These are phyloP conservation scores for Campaea margaritaria DNA, from an alignment of 2,888 invertebrate genomes.

Conservation along the genomic window DNA sequence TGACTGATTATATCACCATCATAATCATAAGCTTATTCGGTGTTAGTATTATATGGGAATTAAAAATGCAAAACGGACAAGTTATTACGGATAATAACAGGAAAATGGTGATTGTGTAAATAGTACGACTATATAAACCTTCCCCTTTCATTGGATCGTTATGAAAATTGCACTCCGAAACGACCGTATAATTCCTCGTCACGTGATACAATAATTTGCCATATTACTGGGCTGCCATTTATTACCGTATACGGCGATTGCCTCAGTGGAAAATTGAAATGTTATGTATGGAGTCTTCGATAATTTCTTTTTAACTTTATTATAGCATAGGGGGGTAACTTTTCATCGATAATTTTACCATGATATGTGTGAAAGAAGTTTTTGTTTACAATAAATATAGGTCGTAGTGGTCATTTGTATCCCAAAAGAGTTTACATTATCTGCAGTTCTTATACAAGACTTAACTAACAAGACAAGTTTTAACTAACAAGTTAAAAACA, in stretches of 20 bases:
- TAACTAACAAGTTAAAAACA: too few relatives aligned
- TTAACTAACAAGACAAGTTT: too few relatives aligned
- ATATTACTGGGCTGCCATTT: conserved; percentile 44
- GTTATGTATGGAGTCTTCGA: conserved; percentile 20
- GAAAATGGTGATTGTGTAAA: conserved; percentile 1
- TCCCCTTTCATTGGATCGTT: conserved; percentile 56
- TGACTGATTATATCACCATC: too few relatives aligned
- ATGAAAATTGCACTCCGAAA: conserved; percentile 59
- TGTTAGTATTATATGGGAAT: not conserved
- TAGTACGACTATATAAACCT: conserved; percentile 18
- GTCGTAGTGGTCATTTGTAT: too few relatives aligned
- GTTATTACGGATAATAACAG: conserved; percentile 8
- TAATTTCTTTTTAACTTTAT: conserved; percentile 38
- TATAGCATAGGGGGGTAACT: conserved; percentile 5
- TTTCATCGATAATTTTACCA: not conserved
- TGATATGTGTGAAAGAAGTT: not conserved
- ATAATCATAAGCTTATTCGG: too few relatives aligned
- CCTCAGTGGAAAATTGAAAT: conserved; percentile 40
- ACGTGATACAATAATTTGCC: conserved; percentile 55
- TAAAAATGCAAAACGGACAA: conserved; percentile 1
- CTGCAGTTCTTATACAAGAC: too few relatives aligned
- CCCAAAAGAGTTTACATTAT: too few relatives aligned
- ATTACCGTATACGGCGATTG: conserved; percentile 46
- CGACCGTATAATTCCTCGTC: conserved; percentile 57
- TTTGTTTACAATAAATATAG: too few relatives aligned